Evolutionary conservation across 2,113 vertebrate genomes (phyloP), one percentile per base, ranked within the genome.

Genomic region (Pygoscelis adeliae): DNA sequence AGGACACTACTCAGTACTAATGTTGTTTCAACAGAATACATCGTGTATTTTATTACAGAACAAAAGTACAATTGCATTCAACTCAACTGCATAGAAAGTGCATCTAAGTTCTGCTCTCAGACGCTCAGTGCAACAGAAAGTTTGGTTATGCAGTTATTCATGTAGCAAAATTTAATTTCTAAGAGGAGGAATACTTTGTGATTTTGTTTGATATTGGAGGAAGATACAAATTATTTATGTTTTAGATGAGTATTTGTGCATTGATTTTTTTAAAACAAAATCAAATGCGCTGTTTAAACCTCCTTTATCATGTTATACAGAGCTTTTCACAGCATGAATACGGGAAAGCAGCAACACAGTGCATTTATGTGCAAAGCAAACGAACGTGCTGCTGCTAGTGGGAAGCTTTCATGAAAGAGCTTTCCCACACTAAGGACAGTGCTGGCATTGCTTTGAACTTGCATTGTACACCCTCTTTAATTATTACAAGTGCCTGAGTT

Each of bases 341-440:
- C 5, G 25, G 30, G 44, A 55, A 32, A 34, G 21, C 17, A 56
- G 21, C 55, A 69, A 63, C 25, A 32, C 5, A 18, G 14, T 10
- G 13, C 6, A 10, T 50, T 77, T 44, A 14, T 34, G 29, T 29
- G 58, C 59, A 72, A 47, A 87, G 30, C n/a, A 29, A 82, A 18
- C 1, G 5, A 55, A 42, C 0, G 0, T 6, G 5, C 25, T 69
- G 47, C 49, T 79, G 50, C 27, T 62, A 34, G 34, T 14, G 23
- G 49, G 25, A n/a, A 73, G 38, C 15, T 66, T 67, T 50, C 40
- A 46, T n/a, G 23, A 13, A 66, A 55, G 17, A 27, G 15, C 5
- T 87, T 72, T 89, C 47, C 29, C 30, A 19, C 10, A 11, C 15
- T 55, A 38, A 67, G 8, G 46, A 18, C 11, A 38, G 20, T 16